Evolutionary conservation across 2,888 invertebrate genomes (phyloP).

Genomic region (Drosophila greeni): DNA sequence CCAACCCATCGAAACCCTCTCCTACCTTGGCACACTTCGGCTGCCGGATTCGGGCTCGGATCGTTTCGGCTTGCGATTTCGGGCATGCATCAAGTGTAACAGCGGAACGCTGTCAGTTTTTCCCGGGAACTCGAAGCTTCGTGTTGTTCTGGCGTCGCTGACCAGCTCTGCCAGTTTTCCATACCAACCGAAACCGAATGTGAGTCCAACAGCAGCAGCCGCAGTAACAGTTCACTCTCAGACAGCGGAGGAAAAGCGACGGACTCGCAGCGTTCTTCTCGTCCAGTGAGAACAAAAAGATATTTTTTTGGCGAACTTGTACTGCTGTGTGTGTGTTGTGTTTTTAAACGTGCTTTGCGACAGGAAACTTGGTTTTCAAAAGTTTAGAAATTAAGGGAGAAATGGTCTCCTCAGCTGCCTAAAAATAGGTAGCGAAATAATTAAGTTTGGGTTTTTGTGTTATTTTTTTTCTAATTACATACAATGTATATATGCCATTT

Average conservation of each 20-base stretch:
- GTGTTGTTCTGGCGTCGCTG: constrained; percentile 62
- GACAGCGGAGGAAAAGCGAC: constrained; percentile 3
- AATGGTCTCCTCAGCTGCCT: neutral
- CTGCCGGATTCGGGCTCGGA: constrained; percentile 22
- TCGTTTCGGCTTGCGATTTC: constrained; percentile 19
- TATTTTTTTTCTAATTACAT: too few relatives aligned
- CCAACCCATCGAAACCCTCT: constrained; percentile 3
- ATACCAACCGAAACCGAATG: constrained; percentile 19
- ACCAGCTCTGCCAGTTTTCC: constrained; percentile 19
- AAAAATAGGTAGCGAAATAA: constrained; percentile 7
- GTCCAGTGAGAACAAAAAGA: neutral
- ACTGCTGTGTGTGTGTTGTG: constrained; percentile 22
- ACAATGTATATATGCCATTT: neutral
- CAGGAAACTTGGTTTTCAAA: neutral
- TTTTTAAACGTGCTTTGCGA: constrained; percentile 1
- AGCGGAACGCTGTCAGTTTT: constrained; percentile 80
- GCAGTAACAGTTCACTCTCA: constrained; percentile 7
- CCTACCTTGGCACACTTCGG: constrained; percentile 40
- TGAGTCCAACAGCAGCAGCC: constrained; percentile 6
- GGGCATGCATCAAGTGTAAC: constrained; percentile 76
- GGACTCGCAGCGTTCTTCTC: constrained; percentile 11
- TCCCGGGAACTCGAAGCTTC: constrained; percentile 78
- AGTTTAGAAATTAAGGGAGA: neutral
- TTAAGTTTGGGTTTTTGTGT: neutral
- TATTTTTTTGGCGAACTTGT: constrained; percentile 17